These are phyloP conservation scores for Phthorimaea operculella DNA, from an alignment of 1,140 invertebrate genomes.

Conservation along the genomic window DNA sequence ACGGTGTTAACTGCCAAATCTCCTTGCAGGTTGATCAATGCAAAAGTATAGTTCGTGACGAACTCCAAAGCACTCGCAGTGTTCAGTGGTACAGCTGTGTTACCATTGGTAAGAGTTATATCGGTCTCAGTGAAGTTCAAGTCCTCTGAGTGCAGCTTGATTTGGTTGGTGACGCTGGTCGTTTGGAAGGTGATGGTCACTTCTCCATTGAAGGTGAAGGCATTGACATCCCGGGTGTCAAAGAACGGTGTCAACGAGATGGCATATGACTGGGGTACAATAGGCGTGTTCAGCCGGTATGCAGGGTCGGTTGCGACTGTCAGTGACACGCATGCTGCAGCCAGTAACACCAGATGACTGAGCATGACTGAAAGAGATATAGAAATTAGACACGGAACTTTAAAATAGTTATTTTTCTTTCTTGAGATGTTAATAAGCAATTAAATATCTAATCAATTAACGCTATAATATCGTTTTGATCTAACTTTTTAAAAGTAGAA, in stretches of 20 bases:
- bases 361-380: constrained; percentile 32
- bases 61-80: constrained; percentile 33
- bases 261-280: constrained; percentile 74
- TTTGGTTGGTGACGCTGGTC: constrained; percentile 26
- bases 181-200: constrained; percentile 66
- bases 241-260: constrained; percentile 72
- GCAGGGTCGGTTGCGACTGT: constrained; percentile 31
- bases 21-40: constrained; percentile 40
- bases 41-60: constrained; percentile 44
- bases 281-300: constrained; percentile 71
- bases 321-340: constrained; percentile 13
- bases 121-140: constrained; percentile 61
- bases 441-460: no score
- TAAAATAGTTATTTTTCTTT: no score
- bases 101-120: constrained; percentile 38
- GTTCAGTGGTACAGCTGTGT: constrained; percentile 25
- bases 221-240: constrained; percentile 57
- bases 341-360: constrained; percentile 14
- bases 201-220: constrained; percentile 72
- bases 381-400: no score
- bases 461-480: no score
- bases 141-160: constrained; percentile 75
- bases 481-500: no score
- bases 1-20: constrained; percentile 30
- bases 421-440: no score